Conservation (phyloP, 2,888 invertebrate species). For the Mongoloraphidia duomilia region DNA sequence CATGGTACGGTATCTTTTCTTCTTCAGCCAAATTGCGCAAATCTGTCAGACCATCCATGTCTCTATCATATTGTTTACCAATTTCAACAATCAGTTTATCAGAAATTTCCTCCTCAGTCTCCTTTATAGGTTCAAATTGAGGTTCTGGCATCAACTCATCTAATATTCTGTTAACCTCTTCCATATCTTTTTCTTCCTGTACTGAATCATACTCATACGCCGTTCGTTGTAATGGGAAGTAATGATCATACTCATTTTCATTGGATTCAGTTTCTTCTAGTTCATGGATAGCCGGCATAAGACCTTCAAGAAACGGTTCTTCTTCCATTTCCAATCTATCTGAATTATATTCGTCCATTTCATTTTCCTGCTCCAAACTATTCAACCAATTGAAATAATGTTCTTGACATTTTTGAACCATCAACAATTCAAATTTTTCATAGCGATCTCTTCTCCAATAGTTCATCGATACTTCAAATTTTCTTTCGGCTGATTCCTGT, state of each 20-base stretch:
- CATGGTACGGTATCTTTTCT: slow-evolving; percentile 32
- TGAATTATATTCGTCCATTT: slow-evolving; percentile 14
- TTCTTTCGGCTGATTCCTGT: no score
- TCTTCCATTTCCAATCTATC: slow-evolving; percentile 17
- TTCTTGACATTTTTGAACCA: slow-evolving; percentile 21
- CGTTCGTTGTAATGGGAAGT: no score
- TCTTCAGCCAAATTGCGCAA: slow-evolving; percentile 17
- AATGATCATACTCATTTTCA: slow-evolving; percentile 9
- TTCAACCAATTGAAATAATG: slow-evolving; percentile 16
- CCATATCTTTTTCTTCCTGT: slow-evolving; percentile 34
- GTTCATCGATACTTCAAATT: slow-evolving; percentile 1
- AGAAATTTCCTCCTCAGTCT: slow-evolving; percentile 32
- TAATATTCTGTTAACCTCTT: slow-evolving; percentile 28
- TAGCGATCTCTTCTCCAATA: slow-evolving; percentile 21
- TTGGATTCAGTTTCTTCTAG: slow-evolving; percentile 2
- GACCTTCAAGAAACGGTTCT: slow-evolving; percentile 14
- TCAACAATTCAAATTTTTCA: slow-evolving; percentile 19
- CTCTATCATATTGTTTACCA: slow-evolving; percentile 31
- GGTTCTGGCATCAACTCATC: slow-evolving; percentile 33
- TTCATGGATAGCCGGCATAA: slow-evolving; percentile 6
- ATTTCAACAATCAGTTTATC: slow-evolving; percentile 33
- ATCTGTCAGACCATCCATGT: slow-evolving; percentile 19
- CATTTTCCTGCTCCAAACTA: slow-evolving; percentile 1
- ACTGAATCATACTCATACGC: slow-evolving; percentile 25
- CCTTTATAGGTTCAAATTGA: slow-evolving; percentile 31